Evolutionary conservation across 2,797 vertebrate genomes (phyloP).

Genomic region (Malurus splendens): DNA sequence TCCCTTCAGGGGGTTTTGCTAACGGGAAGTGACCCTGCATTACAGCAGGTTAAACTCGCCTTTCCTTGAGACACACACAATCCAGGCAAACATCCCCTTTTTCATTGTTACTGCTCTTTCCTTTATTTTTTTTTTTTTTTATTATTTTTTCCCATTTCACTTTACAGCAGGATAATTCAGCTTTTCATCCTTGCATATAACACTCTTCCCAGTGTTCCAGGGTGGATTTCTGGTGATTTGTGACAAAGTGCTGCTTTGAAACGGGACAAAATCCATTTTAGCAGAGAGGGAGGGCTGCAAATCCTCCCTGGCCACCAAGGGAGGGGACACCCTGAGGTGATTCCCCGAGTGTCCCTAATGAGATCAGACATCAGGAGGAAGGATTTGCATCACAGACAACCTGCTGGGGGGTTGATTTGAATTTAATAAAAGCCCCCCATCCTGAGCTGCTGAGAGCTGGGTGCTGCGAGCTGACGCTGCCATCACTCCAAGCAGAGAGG

Average conservation of each 20-base stretch:
- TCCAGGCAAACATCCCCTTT: neutral
- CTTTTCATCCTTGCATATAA: neutral
- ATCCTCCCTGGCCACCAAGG: neutral
- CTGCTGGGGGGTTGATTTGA: neutral
- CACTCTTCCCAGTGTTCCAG: neutral
- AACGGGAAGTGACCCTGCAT: conserved; percentile 47
- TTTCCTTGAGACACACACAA: neutral
- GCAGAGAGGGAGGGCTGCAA: neutral
- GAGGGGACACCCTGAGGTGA: neutral
- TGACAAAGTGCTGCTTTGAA: neutral
- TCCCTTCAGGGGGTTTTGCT: conserved; percentile 54
- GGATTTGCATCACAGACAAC: neutral
- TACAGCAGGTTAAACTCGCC: conserved; percentile 41
- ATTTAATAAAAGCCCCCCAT: neutral
- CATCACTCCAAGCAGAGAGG: neutral
- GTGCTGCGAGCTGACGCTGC: neutral
- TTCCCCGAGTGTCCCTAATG: neutral
- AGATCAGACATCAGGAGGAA: neutral
- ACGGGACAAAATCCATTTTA: neutral
- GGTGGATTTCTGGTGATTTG: neutral
- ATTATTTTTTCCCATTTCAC: neutral
- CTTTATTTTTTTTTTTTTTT: neutral
- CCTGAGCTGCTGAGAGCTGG: neutral
- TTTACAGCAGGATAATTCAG: neutral
- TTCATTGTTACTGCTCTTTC: neutral